A percentile compares a stretch with the other conserved stretches of the same genome.
These are phyloP conservation scores for Scrobipalpa atriplicella DNA, from an alignment of 2,888 invertebrate genomes.

Conservation along the genomic window DNA sequence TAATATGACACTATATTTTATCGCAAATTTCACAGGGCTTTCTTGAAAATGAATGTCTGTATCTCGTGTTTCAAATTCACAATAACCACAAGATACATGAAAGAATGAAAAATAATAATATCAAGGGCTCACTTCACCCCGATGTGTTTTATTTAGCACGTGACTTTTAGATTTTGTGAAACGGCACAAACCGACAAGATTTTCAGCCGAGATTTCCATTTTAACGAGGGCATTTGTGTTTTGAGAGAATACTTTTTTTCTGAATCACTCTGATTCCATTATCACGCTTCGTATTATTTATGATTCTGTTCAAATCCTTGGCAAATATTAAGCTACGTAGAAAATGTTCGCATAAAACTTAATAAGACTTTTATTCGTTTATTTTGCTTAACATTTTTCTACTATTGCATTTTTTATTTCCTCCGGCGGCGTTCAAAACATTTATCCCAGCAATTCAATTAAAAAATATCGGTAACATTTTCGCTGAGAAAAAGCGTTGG, in stretches of 20 bases:
- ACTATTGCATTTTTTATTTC: constrained; percentile 11
- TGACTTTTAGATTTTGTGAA: constrained; percentile 2
- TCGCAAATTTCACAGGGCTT: too few relatives aligned
- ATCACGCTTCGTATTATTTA: constrained; percentile 1
- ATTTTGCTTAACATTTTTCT: constrained; percentile 11
- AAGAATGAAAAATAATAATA: neutral
- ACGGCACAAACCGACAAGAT: neutral
- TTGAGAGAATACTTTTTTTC: neutral
- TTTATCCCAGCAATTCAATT: constrained; percentile 31
- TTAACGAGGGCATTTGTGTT: constrained; percentile 3
- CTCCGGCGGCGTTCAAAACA: constrained; percentile 21
- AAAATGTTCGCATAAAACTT: neutral
- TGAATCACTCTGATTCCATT: constrained; percentile 9
- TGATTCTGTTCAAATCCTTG: neutral
- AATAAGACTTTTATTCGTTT: neutral
- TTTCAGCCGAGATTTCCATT: constrained; percentile 5
- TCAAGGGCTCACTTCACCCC: neutral
- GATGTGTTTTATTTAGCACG: neutral
- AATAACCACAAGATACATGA: too few relatives aligned
- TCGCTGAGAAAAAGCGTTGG: constrained; percentile 26
- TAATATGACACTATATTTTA: too few relatives aligned
- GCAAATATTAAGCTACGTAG: neutral
- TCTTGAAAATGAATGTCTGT: too few relatives aligned
- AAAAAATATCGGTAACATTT: constrained; percentile 31
- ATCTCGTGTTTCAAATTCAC: too few relatives aligned